Conservation (phyloP, 1,140 invertebrate genomes). For the Acyrthosiphon pisum region DNA sequence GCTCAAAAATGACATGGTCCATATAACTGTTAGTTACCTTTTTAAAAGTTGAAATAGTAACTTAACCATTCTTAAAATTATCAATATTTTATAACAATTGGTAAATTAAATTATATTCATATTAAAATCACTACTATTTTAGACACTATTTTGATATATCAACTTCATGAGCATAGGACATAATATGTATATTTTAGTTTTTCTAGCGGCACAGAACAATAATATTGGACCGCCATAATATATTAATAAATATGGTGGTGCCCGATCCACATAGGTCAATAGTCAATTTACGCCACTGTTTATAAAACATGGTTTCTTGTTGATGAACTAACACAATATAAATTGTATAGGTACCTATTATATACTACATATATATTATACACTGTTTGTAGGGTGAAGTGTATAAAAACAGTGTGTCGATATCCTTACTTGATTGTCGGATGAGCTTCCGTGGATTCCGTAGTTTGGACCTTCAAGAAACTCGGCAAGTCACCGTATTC, state of each 20-base stretch:
- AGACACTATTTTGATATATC: no score
- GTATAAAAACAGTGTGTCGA: background rate
- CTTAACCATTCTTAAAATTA: background rate
- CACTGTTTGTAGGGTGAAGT: no score
- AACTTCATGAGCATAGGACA: no score
- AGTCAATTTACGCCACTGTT: background rate
- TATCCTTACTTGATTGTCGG: slow-evolving; percentile 60
- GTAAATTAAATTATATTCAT: background rate
- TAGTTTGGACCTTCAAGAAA: slow-evolving; percentile 65
- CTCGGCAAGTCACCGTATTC: slow-evolving; percentile 83
- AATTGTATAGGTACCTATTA: no score
- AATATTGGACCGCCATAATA: background rate
- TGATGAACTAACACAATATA: background rate
- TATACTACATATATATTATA: no score
- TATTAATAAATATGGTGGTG: background rate
- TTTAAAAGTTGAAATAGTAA: background rate
- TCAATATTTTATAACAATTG: background rate
- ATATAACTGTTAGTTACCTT: background rate
- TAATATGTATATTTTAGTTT: background rate
- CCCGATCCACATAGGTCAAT: background rate
- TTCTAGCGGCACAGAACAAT: background rate
- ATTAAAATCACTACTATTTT: background rate
- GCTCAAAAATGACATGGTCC: background rate
- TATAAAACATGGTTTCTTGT: background rate
- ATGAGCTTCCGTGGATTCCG: slow-evolving; percentile 57